These are phyloP conservation scores for Tolmerus cingulatus DNA, from an alignment of 2,888 invertebrate genomes.

Conservation along the genomic window DNA sequence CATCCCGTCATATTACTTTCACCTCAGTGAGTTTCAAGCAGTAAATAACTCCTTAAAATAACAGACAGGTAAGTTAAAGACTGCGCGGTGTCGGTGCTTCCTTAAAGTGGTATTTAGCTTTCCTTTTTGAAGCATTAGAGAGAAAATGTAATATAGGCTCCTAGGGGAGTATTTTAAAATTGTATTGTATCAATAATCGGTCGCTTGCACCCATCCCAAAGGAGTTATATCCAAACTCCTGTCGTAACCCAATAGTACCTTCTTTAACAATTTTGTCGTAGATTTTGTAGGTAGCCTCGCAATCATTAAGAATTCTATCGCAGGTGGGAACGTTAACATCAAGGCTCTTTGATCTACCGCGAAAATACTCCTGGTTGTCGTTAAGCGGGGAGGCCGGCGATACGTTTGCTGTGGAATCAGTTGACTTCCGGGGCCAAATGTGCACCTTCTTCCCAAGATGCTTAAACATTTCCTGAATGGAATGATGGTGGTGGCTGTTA, in stretches of 20 bases:
- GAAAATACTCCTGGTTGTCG: conserved; percentile 71
- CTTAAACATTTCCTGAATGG: conserved; percentile 79
- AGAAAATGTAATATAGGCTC: not conserved
- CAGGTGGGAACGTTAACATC: conserved; percentile 69
- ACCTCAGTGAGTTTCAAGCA: not conserved
- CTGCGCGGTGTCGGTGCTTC: not conserved
- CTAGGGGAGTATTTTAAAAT: not conserved
- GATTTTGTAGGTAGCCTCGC: conserved; percentile 82
- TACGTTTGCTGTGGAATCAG: conserved; percentile 56
- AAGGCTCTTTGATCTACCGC: conserved; percentile 80
- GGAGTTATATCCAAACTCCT: not conserved
- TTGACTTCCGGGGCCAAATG: conserved; percentile 72
- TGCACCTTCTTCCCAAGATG: conserved; percentile 79
- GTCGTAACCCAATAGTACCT: conserved; percentile 65
- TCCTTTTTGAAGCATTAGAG: not conserved
- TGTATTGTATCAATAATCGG: not conserved
- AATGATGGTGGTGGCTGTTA: conserved; percentile 66
- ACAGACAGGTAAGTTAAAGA: not conserved
- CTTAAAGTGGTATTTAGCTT: not conserved
- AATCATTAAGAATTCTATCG: conserved; percentile 72
- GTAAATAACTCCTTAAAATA: not conserved
- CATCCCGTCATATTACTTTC: not conserved
- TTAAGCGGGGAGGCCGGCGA: conserved; percentile 64
- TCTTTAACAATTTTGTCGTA: conserved; percentile 80
- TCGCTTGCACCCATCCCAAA: not conserved